Evolutionary conservation across 2,797 vertebrate species (phyloP).

Genomic region (Falco naumanni): DNA sequence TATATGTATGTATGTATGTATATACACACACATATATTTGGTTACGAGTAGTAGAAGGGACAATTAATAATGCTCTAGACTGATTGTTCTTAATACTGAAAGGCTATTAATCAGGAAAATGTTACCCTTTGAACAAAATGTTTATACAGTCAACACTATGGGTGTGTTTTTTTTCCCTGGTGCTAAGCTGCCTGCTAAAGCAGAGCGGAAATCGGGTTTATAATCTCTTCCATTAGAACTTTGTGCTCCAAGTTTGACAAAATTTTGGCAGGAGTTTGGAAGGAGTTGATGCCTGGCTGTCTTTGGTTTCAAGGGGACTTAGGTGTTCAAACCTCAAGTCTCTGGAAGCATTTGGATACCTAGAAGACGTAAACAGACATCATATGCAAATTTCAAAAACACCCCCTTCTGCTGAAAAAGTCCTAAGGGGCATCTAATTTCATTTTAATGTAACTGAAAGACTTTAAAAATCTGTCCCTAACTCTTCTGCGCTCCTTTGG

Average conservation of each 20-base stretch:
- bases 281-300: background rate
- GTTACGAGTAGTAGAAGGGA: slow-evolving; percentile 10
- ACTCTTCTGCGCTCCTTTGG: background rate
- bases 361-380: background rate
- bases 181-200: slow-evolving; percentile 43
- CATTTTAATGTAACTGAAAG: slow-evolving; percentile 1
- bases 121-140: slow-evolving; percentile 36
- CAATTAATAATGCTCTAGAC: background rate
- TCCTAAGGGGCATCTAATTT: background rate
- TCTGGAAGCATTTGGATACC: background rate
- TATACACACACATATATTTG: background rate
- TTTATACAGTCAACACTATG: slow-evolving; percentile 27
- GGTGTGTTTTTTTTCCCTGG: background rate
- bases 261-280: slow-evolving; percentile 19
- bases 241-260: background rate
- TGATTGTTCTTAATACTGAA: slow-evolving; percentile 44
- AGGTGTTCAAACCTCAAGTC: background rate
- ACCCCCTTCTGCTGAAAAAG: background rate
- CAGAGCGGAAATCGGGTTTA: background rate
- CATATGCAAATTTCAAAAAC: background rate
- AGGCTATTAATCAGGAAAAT: slow-evolving; percentile 51
- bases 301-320: background rate
- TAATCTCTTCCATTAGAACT: background rate
- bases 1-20: background rate
- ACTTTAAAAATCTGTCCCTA: slow-evolving; percentile 8